Evolutionary conservation across 2,888 invertebrate species (phyloP), one percentile per base, ranked within the genome.

Genomic region (Pheosia tremula): DNA sequence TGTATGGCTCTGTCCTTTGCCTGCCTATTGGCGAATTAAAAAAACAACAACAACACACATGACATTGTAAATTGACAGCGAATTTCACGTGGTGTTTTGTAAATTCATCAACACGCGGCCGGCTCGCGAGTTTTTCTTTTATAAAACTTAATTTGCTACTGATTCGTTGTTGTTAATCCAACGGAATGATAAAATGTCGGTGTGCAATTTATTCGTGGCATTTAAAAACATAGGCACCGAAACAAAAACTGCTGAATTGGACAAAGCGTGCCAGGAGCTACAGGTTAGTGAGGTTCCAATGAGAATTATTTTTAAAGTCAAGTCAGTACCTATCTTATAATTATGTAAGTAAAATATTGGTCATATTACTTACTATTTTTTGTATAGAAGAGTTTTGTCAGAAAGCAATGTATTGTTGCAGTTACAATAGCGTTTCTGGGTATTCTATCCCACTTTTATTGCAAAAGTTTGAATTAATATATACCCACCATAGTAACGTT

Each of bases 221-320:
- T 74, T 85, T 43, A 73, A 75, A 69, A 74, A 69, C 37, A 79
- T 89, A 73, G 74, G 78, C 59, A 62, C 63, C 58, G 77, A 81
- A 70, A 84, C 89, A 49, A 77, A 68, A 58, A 84, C 83, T 57
- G 61, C 67, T n/a, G 85, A 86, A 61, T 78, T 90, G 62, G 62
- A 57, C 55, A 83, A 82, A 81, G 76, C 81, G 66, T 88, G 90
- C 75, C 71, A 74, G 63, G 78, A 82, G 71, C 74, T 88, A 64
- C 72, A 76, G 84, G 90, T 90, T 77, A 85, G 87, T 82, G 72
- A 36, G 8, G 10, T 62, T 45, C 45, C 24, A 39, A 49, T 41
- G 7, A n/a, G 47, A 60, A 38, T 52, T 41, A 3, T 43, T 53
- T 36, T 52, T 8, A 3, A 52, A 9, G 13, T 45, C 9, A 45